phyloP scores from a whole-genome alignment of 2,888 invertebrate species.

The Megamerina dolium region DNA sequence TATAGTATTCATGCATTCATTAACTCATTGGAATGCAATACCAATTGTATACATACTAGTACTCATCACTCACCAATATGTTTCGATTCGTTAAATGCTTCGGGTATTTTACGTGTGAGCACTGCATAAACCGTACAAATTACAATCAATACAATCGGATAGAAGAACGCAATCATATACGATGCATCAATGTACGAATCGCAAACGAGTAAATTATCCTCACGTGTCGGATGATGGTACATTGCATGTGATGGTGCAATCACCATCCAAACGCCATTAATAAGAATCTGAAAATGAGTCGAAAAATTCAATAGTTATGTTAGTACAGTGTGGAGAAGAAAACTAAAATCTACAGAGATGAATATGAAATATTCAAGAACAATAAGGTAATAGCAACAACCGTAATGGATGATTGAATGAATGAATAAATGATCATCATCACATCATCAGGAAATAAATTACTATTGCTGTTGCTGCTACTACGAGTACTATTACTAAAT shows the following conservation, averaged over 20 bases:
- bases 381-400: slow-evolving; percentile 6
- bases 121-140: slow-evolving; percentile 95
- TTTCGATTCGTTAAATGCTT: slow-evolving; percentile 97
- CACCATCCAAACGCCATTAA: slow-evolving; percentile 88
- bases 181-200: slow-evolving; percentile 87
- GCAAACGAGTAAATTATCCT: slow-evolving; percentile 89
- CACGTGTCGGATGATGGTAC: slow-evolving; percentile 83
- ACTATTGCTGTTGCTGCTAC: too few species aligned
- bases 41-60: too few species aligned
- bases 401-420: background rate
- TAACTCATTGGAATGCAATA: too few species aligned
- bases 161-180: slow-evolving; percentile 90
- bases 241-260: slow-evolving; percentile 85
- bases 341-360: slow-evolving; percentile 3
- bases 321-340: slow-evolving; percentile 3
- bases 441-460: too few species aligned
- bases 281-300: slow-evolving; percentile 59
- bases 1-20: too few species aligned
- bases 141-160: slow-evolving; percentile 83
- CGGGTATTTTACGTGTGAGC: slow-evolving; percentile 92
- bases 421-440: background rate
- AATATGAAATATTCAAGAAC: background rate
- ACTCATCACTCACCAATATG: slow-evolving; percentile 72
- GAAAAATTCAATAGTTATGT: background rate
- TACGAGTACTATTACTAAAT: too few species aligned